These are phyloP conservation scores for Thymelicus acteon DNA, from an alignment of 2,888 invertebrate genomes.

Conservation along the genomic window DNA sequence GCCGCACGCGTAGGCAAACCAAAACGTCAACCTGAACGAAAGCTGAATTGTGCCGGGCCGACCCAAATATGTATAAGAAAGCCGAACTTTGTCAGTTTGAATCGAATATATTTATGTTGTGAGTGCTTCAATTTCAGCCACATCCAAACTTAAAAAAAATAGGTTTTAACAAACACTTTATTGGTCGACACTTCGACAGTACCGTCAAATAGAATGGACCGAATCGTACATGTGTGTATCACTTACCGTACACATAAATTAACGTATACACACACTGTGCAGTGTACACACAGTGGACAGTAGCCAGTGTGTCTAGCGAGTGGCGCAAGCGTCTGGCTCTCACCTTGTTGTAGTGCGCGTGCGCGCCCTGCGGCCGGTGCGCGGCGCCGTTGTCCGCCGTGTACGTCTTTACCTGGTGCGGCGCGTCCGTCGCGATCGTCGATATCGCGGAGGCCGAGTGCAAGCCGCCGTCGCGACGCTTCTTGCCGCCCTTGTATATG, in stretches of 20 bases:
- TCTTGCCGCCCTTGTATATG: constrained; percentile 79
- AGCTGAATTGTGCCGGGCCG: too few relatives aligned
- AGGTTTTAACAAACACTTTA: too few relatives aligned
- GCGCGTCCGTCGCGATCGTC: constrained; percentile 87
- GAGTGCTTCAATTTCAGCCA: too few relatives aligned
- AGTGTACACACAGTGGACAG: neutral
- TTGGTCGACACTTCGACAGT: too few relatives aligned
- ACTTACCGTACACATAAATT: neutral
- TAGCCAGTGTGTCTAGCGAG: neutral
- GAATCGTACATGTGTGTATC: too few relatives aligned
- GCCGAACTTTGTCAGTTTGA: too few relatives aligned
- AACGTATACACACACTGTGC: neutral
- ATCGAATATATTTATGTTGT: too few relatives aligned
- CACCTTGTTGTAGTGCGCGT: constrained; percentile 97
- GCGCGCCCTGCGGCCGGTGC: constrained; percentile 90
- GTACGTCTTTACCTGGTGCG: constrained; percentile 97
- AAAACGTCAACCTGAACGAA: too few relatives aligned
- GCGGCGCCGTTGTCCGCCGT: constrained; percentile 96
- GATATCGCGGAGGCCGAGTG: constrained; percentile 78
- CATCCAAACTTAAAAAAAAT: too few relatives aligned
- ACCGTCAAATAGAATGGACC: too few relatives aligned
- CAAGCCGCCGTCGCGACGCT: constrained; percentile 69
- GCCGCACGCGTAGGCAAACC: too few relatives aligned
- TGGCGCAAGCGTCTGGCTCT: constrained; percentile 78
- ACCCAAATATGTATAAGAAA: too few relatives aligned